These are phyloP conservation scores for Struthidea cinerea DNA, from an alignment of 2,113 vertebrate genomes.

Conservation along the genomic window DNA sequence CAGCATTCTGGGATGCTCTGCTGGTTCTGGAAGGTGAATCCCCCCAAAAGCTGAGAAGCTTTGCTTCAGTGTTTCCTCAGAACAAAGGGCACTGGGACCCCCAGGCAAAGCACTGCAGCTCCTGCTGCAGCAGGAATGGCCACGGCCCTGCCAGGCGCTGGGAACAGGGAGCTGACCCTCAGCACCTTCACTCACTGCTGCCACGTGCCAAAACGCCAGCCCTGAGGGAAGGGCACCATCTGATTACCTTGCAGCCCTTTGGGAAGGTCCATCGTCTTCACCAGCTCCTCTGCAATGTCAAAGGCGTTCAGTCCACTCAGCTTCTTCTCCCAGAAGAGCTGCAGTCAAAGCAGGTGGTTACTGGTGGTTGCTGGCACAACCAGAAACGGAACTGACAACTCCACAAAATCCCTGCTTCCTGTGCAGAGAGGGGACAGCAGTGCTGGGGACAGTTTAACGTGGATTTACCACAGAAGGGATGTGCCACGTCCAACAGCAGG, in stretches of 20 bases:
- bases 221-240: not conserved
- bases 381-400: not conserved
- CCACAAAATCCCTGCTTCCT: not conserved
- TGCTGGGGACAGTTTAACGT: not conserved
- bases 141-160: not conserved
- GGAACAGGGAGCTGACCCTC: not conserved
- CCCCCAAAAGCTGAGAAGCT: not conserved
- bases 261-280: conserved; percentile 97
- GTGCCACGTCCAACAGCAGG: not conserved
- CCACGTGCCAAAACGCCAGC: not conserved
- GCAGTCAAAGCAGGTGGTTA: not conserved
- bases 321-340: conserved; percentile 99
- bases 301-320: conserved; percentile 93
- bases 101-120: not conserved
- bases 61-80: not conserved
- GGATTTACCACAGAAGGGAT: not conserved
- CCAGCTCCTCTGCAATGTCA: conserved; percentile 95
- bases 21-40: not conserved
- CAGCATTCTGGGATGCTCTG: not conserved
- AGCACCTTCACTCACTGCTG: not conserved
- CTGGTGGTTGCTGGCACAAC: not conserved
- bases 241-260: conserved; percentile 91
- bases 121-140: not conserved
- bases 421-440: not conserved
- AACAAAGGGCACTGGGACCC: not conserved